Conservation (phyloP, 2,888 invertebrate species). For the Aporophyla lueneburgensis region DNA sequence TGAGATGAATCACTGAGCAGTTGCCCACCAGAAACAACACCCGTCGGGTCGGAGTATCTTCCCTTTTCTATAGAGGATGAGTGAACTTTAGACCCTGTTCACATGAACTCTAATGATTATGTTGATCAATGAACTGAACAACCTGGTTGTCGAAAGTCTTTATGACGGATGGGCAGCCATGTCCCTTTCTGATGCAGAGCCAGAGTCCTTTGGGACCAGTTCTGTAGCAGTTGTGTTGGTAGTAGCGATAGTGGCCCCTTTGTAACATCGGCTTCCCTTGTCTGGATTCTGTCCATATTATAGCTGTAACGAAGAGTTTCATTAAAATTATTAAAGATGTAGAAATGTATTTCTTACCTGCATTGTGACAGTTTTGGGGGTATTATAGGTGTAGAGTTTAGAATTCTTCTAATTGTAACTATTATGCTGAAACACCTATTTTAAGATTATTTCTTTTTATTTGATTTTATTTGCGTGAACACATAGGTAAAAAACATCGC, state of each 20-base stretch:
- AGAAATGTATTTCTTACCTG: constrained; percentile 1
- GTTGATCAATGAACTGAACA: constrained; percentile 41
- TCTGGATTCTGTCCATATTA: constrained; percentile 28
- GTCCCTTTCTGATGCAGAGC: constrained; percentile 59
- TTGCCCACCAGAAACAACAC: no score
- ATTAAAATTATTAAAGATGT: background rate
- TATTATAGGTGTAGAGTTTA: no score
- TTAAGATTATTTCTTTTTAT: no score
- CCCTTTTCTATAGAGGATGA: no score
- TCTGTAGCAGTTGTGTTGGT: constrained; percentile 61
- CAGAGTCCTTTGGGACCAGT: constrained; percentile 63
- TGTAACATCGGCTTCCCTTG: constrained; percentile 60
- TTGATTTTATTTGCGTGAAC: background rate
- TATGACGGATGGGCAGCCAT: constrained; percentile 53
- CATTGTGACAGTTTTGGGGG: background rate
- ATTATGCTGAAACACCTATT: no score
- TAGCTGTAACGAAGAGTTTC: constrained; percentile 23
- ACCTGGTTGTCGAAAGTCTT: constrained; percentile 41
- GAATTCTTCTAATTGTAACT: no score
- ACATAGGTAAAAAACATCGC: background rate
- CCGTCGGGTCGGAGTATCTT: no score
- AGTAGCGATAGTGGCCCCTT: constrained; percentile 54
- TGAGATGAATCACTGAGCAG: no score
- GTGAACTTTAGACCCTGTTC: no score
- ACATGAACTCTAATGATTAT: constrained; percentile 42